Evolutionary conservation across 2,888 invertebrate genomes (phyloP).

Genomic region (Chloroclysta siterata): DNA sequence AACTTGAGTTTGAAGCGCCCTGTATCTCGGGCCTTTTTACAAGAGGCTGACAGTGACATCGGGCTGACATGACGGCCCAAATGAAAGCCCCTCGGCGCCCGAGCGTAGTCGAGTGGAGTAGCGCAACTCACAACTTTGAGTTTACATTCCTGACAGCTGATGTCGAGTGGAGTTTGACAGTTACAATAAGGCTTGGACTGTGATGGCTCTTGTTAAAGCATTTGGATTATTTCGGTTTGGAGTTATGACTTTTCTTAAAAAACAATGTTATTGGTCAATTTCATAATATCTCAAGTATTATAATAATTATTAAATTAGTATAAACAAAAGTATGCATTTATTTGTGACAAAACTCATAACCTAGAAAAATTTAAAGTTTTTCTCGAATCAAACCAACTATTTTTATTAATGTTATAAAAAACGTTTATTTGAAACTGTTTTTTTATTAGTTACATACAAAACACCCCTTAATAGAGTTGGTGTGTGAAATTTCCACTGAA

Average conservation of each 20-base stretch:
- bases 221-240: neutral
- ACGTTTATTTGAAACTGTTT: no score
- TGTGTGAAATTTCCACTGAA: no score
- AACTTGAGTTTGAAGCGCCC: slow-evolving; percentile 18
- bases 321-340: no score
- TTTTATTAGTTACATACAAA: no score
- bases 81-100: slow-evolving; percentile 32
- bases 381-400: no score
- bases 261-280: no score
- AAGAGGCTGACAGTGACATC: slow-evolving; percentile 41
- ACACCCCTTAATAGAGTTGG: no score
- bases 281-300: no score
- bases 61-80: slow-evolving; percentile 27
- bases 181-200: neutral
- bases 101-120: slow-evolving; percentile 27
- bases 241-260: neutral
- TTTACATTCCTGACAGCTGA: slow-evolving; percentile 23
- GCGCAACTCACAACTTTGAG: slow-evolving; percentile 21
- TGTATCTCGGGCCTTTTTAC: slow-evolving; percentile 39
- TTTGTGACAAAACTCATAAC: no score
- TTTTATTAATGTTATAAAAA: no score
- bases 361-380: no score
- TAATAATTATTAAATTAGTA: no score
- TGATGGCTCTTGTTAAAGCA: neutral
- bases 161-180: slow-evolving; percentile 26